Base-by-base conservation (phyloP, 2,113 vertebrate species). In the Otis tarda region DNA sequence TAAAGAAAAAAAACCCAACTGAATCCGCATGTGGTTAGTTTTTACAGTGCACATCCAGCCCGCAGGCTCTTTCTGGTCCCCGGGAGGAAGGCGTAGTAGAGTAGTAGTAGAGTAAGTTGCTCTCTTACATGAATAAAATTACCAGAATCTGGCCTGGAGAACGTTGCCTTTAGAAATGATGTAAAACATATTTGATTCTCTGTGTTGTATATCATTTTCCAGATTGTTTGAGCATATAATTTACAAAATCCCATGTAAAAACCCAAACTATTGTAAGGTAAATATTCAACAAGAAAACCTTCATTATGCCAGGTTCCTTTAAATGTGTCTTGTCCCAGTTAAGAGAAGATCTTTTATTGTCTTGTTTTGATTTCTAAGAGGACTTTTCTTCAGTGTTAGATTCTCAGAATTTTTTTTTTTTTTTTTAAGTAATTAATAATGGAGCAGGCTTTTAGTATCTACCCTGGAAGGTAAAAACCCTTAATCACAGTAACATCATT, bases 401-500 rank as follows among this genome's bases (percentile, higher is more conserved):
- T 43, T 88, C 53, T 83, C 76, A 93, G 24, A 14, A 83, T 73
- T 41, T 24, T 7, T 18, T 41, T 55, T 18, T 41, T 55, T 83
- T 81, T 35, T 10, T 35, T 47, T 55, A 93, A 94, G 73, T 94
- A 96, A 95, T 98, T 97, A 97, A 94, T 98, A 96, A 88, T 89
- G 95, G 91, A 96, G 35, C 73, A 91, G 81, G 87, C 91, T 97
- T 96, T 97, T 95, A 96, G 88, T 93, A 94, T 97, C 97, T 94
- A 63, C 93, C 94, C 65, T 95, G 74, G 83, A 97, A 47, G 81
- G 89, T 97, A 97, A 98, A 97, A 97, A 93, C 94, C 90, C 81
- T 97, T 98, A 96, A 97, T 98, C 97, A 98, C 94, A 97, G 95
- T 97, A 96, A 95, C 97, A 97, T 97, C 97, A 97, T 98, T 98